phyloP scores from a whole-genome alignment of 2,113 vertebrate genomes.

The Pomatostomus ruficeps region DNA sequence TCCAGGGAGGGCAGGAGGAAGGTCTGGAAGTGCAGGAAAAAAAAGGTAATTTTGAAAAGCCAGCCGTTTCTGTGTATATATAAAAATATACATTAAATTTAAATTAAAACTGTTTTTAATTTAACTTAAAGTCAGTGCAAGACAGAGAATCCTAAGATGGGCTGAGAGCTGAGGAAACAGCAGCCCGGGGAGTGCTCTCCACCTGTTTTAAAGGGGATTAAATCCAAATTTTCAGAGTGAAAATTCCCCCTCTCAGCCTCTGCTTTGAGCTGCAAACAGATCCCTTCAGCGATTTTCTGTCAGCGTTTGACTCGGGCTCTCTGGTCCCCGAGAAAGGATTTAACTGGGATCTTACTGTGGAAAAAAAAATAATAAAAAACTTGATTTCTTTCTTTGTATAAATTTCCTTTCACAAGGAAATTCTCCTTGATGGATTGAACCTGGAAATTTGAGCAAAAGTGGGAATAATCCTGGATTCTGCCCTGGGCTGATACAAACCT shows the following conservation, averaged over 20 bases:
- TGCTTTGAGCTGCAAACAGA: neutral
- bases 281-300: neutral
- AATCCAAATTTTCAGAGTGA: neutral
- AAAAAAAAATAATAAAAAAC: neutral
- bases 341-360: neutral
- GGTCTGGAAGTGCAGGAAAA: neutral
- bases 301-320: neutral
- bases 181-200: neutral
- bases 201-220: neutral
- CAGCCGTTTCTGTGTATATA: neutral
- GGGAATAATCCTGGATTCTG: neutral
- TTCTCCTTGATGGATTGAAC: too few species aligned
- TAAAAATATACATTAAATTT: neutral
- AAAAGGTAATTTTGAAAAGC: neutral
- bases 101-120: neutral
- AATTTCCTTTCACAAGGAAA: neutral
- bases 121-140: neutral
- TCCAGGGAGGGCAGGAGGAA: neutral
- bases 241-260: neutral
- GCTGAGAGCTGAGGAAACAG: neutral
- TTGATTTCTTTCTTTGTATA: neutral
- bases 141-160: neutral
- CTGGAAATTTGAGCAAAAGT: neutral
- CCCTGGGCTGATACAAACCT: neutral
- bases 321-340: neutral